These are phyloP conservation scores for Drosophila mulleri DNA, from an alignment of 2,888 invertebrate genomes.

Conservation along the genomic window DNA sequence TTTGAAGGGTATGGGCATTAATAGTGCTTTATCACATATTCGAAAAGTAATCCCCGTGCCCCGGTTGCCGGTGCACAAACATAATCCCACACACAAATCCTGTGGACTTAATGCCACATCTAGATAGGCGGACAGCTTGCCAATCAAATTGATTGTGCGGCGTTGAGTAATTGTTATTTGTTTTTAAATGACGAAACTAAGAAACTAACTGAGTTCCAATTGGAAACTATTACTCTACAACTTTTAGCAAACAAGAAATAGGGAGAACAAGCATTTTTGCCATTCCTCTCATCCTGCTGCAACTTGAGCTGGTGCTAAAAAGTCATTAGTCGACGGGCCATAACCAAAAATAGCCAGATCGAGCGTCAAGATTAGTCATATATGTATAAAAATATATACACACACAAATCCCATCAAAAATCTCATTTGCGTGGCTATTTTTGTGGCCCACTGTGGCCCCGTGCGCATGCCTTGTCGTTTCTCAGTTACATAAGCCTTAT, in stretches of 20 bases:
- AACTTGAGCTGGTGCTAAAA: conserved; percentile 50
- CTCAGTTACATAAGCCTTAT: conserved; percentile 80
- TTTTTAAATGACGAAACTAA: conserved; percentile 4
- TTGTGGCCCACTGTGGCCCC: conserved; percentile 60
- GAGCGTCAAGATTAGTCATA: conserved; percentile 60
- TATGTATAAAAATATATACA: not conserved
- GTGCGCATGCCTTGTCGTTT: conserved; percentile 67
- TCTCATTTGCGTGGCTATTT: conserved; percentile 61
- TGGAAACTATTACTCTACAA: not conserved
- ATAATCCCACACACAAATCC: conserved; percentile 64
- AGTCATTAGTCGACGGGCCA: conserved; percentile 34
- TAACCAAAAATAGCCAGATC: conserved; percentile 61
- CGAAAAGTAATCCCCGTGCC: conserved; percentile 25
- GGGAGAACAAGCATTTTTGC: not conserved
- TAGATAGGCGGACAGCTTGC: conserved; percentile 69
- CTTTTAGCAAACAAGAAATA: not conserved
- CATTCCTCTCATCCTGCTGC: conserved; percentile 55
- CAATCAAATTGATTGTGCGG: conserved; percentile 75
- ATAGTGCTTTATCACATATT: conserved; percentile 15
- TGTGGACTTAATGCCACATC: conserved; percentile 47
- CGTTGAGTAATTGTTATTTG: conserved; percentile 38
- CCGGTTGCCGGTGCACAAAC: conserved; percentile 20
- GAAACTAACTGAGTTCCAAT: conserved; percentile 28
- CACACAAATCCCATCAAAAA: conserved; percentile 19
- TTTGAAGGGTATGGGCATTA: conserved; percentile 23